A percentile compares a stretch with the other conserved stretches of the same genome.
Conservation (phyloP, 64 coral and sea anemone genomes). For the Montipora foliosa region DNA sequence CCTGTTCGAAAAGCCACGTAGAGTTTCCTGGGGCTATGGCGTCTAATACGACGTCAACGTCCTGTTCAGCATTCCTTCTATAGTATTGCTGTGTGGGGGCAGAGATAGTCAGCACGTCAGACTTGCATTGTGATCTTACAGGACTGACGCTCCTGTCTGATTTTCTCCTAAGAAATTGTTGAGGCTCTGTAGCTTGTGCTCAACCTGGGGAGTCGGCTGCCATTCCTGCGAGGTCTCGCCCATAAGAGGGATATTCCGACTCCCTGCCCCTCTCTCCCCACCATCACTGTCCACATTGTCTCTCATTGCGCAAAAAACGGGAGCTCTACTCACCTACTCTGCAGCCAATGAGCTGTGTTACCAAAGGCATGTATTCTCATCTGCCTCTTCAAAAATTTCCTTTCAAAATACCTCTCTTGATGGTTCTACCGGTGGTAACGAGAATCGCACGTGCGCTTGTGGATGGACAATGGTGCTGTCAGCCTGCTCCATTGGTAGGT, state of each 20-base stretch:
- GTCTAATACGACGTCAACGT: slow-evolving; percentile 25
- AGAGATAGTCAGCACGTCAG: neutral
- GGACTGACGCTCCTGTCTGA: neutral
- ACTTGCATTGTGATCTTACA: neutral
- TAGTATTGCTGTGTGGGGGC: slow-evolving; percentile 24
- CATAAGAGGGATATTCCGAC: neutral
- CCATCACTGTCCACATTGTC: no score
- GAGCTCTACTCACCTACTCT: neutral
- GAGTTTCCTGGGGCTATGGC: slow-evolving; percentile 43
- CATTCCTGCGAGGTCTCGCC: slow-evolving; percentile 3
- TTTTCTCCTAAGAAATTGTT: neutral
- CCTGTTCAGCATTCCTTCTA: slow-evolving; percentile 21
- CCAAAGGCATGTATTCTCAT: no score
- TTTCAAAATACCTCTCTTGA: neutral
- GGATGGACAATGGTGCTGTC: neutral
- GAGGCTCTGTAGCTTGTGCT: slow-evolving; percentile 2
- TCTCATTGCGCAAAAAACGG: no score
- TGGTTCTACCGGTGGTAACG: neutral
- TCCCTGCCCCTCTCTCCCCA: no score
- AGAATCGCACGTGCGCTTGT: neutral
- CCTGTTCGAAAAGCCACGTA: slow-evolving; percentile 22
- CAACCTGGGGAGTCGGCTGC: slow-evolving; percentile 10
- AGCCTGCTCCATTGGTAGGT: neutral
- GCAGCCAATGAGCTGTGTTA: neutral
- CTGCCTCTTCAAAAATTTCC: no score